Evolutionary conservation across 2,888 invertebrate genomes (phyloP), one percentile per base, ranked within the genome.

Genomic region (Noctuana brunneofusca): DNA sequence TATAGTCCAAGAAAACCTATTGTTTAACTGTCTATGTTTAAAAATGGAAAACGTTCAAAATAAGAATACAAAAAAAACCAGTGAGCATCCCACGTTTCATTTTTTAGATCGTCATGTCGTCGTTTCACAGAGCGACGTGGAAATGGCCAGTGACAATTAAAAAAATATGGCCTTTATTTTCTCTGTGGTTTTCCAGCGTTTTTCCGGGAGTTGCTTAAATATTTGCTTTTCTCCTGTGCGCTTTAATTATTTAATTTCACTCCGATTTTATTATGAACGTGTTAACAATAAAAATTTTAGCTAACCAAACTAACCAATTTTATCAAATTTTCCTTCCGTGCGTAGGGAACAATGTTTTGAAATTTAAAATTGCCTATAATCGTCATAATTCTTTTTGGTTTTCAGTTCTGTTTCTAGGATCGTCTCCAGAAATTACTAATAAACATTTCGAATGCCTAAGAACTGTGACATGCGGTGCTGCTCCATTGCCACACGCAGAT

Each of bases 381-480:
- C 1, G 12, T 2, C 14, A 32, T 5, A 38, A 12, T 41, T 41
- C 14, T 16, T 41, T 41, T 41, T 41, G 16, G 16, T 50, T 92
- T 95, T 4, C 83, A 95, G 95, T 94, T 0, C 76, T 96, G 38
- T 96, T 96, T 74, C 84, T 97, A 72, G 93, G 94, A 4, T 71
- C 81, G 38, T 91, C 94, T 76, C 93, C 95, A 0, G 86, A 93
- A 64, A 93, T 95, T 5, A 92, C 87, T 18, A 69, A 89, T 0
- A 91, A 92, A 69, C 93, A 95, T 74, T 83, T 96, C 18, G 88
- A 93, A 24, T 76, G 82, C 4, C 66, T 95, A 0, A 84, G 84
- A 50, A 74, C 76, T 1, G 72, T 94, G 0, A 77, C 92, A 1
- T 91, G 89, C 54, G 96, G 95, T 0, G 96, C 95, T 0, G 96